Evolutionary conservation across 2,113 vertebrate genomes (phyloP).

Genomic region (Heptranchias perlo): DNA sequence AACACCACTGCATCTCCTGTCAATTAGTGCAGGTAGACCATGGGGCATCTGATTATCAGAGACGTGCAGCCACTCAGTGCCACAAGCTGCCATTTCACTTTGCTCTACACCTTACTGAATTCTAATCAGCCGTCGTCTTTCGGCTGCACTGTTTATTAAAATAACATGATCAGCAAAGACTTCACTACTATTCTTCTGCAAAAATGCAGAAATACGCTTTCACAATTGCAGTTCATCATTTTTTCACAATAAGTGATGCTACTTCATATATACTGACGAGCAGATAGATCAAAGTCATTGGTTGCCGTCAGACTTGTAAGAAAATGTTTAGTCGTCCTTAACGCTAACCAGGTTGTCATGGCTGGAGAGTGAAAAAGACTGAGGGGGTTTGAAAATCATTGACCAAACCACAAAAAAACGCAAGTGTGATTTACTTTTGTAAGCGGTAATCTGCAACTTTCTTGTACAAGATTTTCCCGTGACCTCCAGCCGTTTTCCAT

Average conservation of each 20-base stretch:
- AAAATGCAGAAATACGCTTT: not conserved
- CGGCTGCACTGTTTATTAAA: slow-evolving; percentile 40
- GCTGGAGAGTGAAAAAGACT: not conserved
- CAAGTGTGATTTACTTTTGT: not conserved
- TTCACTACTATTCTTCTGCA: not conserved
- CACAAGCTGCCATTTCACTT: slow-evolving; percentile 54
- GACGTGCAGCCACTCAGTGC: slow-evolving; percentile 49
- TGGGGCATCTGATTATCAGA: slow-evolving; percentile 65
- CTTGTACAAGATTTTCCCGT: not conserved
- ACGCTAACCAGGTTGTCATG: not conserved
- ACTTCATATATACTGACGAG: not conserved
- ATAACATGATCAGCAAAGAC: not conserved
- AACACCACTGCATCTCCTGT: slow-evolving; percentile 61
- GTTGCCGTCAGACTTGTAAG: not conserved
- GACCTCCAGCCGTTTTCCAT: not conserved
- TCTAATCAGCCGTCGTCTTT: slow-evolving; percentile 67
- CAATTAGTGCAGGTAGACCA: slow-evolving; percentile 68
- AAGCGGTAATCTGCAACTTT: not conserved
- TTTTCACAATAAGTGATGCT: not conserved
- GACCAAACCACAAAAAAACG: not conserved
- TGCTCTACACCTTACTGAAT: slow-evolving; percentile 67
- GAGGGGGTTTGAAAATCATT: not conserved
- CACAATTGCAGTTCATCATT: not conserved
- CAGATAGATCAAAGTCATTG: not conserved
- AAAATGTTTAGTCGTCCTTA: not conserved